Conservation (phyloP, 2,888 invertebrate genomes). For the Apomyelois bistriatella region DNA sequence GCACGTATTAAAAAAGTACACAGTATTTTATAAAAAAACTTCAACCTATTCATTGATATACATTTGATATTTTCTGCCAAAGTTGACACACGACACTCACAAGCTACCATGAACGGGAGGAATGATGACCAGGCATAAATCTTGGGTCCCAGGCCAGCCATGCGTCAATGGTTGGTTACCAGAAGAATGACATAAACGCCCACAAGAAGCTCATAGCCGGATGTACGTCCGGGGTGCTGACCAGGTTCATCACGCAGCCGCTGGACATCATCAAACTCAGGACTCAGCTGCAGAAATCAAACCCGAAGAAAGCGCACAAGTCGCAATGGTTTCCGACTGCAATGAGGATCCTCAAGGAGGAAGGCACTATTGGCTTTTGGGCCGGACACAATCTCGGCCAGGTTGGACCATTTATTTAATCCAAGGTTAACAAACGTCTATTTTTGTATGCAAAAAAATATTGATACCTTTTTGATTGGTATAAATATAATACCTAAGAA, state of each 20-base stretch:
- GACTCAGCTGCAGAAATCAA: conserved; percentile 90
- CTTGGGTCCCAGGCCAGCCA: conserved; percentile 13
- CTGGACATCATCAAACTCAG: conserved; percentile 97
- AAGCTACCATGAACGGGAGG: background rate
- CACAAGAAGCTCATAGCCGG: conserved; percentile 58
- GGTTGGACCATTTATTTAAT: conserved; percentile 43
- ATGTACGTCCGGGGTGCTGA: conserved; percentile 46
- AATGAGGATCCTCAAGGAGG: conserved; percentile 86
- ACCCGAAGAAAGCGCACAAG: conserved; percentile 8
- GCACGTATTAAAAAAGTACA: no score
- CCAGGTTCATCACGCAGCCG: conserved; percentile 82
- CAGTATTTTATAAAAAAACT: no score
- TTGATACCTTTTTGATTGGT: no score
- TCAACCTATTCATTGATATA: no score
- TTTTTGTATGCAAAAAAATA: no score
- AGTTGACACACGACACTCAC: background rate
- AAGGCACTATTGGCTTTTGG: conserved; percentile 93
- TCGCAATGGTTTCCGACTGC: conserved; percentile 81
- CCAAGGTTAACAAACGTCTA: no score
- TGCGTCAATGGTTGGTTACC: conserved; percentile 58
- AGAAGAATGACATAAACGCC: conserved; percentile 45
- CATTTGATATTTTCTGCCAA: no score
- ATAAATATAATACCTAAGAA: no score
- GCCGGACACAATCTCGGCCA: conserved; percentile 97
- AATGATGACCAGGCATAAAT: background rate